Evolutionary conservation across 2,113 vertebrate genomes (phyloP).

Genomic region (Oreochromis tanganicae): DNA sequence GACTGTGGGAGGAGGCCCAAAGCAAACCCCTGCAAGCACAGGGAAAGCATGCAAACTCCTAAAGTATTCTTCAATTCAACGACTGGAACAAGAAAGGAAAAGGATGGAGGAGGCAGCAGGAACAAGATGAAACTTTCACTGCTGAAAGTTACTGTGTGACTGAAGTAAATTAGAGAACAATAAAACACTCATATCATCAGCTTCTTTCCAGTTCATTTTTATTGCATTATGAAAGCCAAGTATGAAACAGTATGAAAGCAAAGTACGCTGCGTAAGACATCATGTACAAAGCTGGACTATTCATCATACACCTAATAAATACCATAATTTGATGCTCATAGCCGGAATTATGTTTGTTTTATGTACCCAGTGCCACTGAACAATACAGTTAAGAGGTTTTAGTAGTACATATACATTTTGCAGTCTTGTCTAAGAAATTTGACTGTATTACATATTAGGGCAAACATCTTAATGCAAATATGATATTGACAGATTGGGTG

Average conservation of each 20-base stretch:
- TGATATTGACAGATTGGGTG: background rate
- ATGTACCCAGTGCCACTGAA: background rate
- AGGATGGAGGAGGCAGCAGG: background rate
- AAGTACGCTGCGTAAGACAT: background rate
- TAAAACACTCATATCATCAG: background rate
- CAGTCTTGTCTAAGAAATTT: background rate
- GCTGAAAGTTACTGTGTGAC: background rate
- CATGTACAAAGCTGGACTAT: background rate
- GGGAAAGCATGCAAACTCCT: background rate
- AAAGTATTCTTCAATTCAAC: background rate
- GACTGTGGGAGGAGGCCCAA: background rate
- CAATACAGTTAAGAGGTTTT: background rate
- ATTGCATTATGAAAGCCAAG: background rate
- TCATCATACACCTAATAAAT: background rate
- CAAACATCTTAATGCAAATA: background rate
- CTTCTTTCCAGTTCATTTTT: background rate
- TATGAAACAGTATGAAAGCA: background rate
- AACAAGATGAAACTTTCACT: background rate
- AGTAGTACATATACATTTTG: background rate
- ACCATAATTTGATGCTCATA: background rate
- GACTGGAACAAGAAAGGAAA: background rate
- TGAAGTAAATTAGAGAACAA: background rate
- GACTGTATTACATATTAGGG: background rate
- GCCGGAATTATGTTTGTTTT: background rate
- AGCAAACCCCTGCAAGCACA: background rate